Evolutionary conservation across 2,888 invertebrate species (phyloP), one percentile per base, ranked within the genome.

Genomic region (Glaucopsyche alexis): DNA sequence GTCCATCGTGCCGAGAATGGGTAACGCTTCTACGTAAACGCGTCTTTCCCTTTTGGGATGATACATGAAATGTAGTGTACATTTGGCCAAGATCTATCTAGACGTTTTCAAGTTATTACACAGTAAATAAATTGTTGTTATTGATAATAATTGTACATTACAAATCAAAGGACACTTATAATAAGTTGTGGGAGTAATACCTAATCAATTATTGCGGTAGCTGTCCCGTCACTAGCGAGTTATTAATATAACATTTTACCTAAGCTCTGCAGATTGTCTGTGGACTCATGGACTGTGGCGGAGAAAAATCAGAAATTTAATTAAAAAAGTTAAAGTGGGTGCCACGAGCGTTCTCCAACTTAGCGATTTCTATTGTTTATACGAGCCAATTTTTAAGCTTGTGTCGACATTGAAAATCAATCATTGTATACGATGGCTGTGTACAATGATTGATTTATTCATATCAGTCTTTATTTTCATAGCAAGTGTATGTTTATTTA

Each of bases 251-350:
- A 87, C 89, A 83, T 90, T 91, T 89, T 87, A 88, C 86, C 89
- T 89, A 89, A 88, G 84, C 87, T 83, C 80, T 79, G 77, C 86
- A 87, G 87, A 87, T 87, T 86, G 85, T 83, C 29, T 29, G 29
- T 29, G 29, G 29, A 29, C 84, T 81, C 4, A 4, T 29, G 29
- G 29, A 29, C 84, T 81, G 82, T 75, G 76, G 76, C 82, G 83
- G 83, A 79, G 83, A 84, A 91, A 92, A 91, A 91, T 87, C 86
- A 80, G 84, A 91, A 92, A 91, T 90, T 92, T 92, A 91, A 92
- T 91, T 93, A 90, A 92, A 90, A 92, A 92, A 91, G 91, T 92
- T 92, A 83, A 90, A 91, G 92, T 90, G 91, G 91, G 87, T 91
- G 92, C 89, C 89, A 91, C 91, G 87, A 87, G 84, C 87, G 85